Conservation (phyloP, 1,140 invertebrate genomes). For the Propsilocerus akamusi region DNA sequence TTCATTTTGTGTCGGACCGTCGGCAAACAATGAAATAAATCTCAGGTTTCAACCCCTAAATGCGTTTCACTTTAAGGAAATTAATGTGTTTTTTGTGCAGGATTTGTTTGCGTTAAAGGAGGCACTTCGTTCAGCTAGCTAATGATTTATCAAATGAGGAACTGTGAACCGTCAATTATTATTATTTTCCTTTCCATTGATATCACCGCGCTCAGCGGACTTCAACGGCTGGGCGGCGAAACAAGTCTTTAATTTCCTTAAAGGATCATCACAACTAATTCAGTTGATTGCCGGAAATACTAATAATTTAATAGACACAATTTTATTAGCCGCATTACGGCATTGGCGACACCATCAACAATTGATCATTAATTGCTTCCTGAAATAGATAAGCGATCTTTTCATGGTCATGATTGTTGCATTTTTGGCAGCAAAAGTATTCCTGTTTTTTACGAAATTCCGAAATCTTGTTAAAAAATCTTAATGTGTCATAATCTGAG, state of each 20-base stretch:
- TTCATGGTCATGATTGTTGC: background rate
- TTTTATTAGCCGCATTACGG: background rate
- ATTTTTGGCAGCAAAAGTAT: background rate
- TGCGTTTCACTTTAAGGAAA: too few relatives aligned
- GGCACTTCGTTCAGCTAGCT: background rate
- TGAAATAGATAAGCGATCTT: constrained; percentile 1
- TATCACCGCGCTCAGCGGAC: background rate
- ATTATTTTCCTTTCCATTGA: background rate
- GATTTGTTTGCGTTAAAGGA: background rate
- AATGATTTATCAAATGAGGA: background rate
- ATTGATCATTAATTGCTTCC: background rate
- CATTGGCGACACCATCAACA: background rate
- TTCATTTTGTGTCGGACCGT: background rate
- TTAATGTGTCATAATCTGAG: constrained; percentile 3
- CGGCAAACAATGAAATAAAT: background rate
- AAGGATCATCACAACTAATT: background rate
- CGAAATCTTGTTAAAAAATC: background rate
- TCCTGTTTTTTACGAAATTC: background rate
- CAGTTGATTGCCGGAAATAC: background rate
- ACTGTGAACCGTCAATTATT: background rate
- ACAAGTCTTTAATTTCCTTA: background rate
- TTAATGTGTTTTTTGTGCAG: too few relatives aligned
- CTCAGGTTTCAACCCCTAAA: too few relatives aligned
- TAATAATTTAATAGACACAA: background rate
- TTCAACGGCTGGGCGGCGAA: background rate